phyloP scores from a whole-genome alignment of 2,888 invertebrate species.

The Drosophila eohydei region DNA sequence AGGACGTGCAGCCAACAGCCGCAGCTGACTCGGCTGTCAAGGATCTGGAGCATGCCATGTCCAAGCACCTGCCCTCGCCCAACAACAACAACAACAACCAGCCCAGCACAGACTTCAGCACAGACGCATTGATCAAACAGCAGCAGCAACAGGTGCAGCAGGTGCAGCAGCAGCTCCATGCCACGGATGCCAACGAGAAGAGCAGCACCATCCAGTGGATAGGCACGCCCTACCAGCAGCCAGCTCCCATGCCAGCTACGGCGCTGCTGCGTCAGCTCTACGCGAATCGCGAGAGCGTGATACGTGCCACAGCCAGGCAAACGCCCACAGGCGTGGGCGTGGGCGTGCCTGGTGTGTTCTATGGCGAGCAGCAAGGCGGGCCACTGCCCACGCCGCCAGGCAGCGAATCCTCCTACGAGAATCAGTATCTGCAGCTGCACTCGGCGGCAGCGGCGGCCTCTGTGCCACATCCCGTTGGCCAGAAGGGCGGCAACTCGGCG shows the following conservation, averaged over 20 bases:
- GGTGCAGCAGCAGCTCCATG: slow-evolving; percentile 87
- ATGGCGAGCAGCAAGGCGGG: slow-evolving; percentile 86
- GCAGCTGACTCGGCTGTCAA: slow-evolving; percentile 86
- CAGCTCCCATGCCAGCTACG: slow-evolving; percentile 91
- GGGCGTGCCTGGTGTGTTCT: slow-evolving; percentile 66
- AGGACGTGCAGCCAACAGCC: slow-evolving; percentile 73
- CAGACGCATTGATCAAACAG: slow-evolving; percentile 93
- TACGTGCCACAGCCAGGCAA: slow-evolving; percentile 91
- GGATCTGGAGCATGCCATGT: slow-evolving; percentile 98
- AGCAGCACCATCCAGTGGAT: slow-evolving; percentile 96
- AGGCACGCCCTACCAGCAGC: slow-evolving; percentile 89
- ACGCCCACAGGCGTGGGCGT: slow-evolving; percentile 75
- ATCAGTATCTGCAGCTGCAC: slow-evolving; percentile 86
- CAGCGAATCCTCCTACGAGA: slow-evolving; percentile 91
- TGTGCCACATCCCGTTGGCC: slow-evolving; percentile 81
- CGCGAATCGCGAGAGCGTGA: slow-evolving; percentile 97
- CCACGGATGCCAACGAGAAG: slow-evolving; percentile 86
- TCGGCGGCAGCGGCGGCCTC: slow-evolving; percentile 68
- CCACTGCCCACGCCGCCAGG: slow-evolving; percentile 96
- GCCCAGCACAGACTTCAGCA: slow-evolving; percentile 94
- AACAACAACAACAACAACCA: slow-evolving; percentile 67
- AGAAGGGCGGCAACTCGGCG: slow-evolving; percentile 84
- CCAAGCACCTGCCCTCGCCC: slow-evolving; percentile 93
- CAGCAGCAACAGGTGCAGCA: slow-evolving; percentile 90
- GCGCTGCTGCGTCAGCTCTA: slow-evolving; percentile 95